phyloP scores from a whole-genome alignment of 2,113 vertebrate species.

The Osmerus eperlanus region DNA sequence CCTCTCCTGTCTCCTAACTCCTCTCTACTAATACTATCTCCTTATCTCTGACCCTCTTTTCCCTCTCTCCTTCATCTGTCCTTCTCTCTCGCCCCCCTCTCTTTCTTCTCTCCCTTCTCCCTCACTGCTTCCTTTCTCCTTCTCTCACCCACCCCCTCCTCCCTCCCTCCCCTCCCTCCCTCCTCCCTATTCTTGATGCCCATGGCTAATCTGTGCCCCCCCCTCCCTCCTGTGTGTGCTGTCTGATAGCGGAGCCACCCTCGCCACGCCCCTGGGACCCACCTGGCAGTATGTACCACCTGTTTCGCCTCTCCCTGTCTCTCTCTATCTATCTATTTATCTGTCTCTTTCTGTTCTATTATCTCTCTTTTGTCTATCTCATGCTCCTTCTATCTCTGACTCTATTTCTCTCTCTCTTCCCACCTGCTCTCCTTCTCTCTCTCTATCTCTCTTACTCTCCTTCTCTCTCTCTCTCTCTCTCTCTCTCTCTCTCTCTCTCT shows the following conservation, averaged over 20 bases:
- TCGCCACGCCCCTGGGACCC: conserved; percentile 82
- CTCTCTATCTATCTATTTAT: conserved; percentile 20
- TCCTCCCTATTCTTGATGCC: conserved; percentile 48
- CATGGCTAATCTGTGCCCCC: conserved; percentile 75
- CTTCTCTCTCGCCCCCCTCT: background rate
- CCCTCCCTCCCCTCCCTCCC: conserved; percentile 2
- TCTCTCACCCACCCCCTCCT: background rate
- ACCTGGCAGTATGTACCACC: conserved; percentile 92
- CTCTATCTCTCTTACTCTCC: conserved; percentile 11
- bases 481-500: conserved; percentile 27
- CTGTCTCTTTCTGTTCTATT: conserved; percentile 27
- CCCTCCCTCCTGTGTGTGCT: conserved; percentile 83
- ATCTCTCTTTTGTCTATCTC: conserved; percentile 3
- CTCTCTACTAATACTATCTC: conserved; percentile 26
- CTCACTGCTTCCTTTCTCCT: too few species aligned
- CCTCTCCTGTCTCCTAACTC: conserved; percentile 39
- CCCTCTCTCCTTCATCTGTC: background rate
- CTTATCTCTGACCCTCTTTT: background rate
- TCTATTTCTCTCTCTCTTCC: background rate
- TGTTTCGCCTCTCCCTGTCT: conserved; percentile 58
- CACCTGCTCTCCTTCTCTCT: conserved; percentile 15
- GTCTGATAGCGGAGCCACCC: conserved; percentile 85
- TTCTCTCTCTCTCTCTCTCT: conserved; percentile 10
- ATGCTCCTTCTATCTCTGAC: background rate
- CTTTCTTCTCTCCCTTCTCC: too few species aligned